These are phyloP conservation scores for Gymnosoma rotundatum DNA, from an alignment of 2,888 invertebrate species.

Conservation along the genomic window DNA sequence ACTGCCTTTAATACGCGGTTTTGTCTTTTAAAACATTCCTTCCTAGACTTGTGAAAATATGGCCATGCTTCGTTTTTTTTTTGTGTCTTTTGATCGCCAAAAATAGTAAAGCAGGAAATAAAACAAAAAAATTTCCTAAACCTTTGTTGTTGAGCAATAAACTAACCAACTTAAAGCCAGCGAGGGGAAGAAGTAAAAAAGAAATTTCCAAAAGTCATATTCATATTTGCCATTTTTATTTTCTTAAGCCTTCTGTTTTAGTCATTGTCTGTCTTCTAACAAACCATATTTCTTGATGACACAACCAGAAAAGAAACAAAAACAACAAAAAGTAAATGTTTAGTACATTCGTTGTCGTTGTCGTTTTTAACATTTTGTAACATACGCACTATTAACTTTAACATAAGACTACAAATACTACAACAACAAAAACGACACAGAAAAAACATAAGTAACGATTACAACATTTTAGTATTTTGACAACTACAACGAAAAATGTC, in stretches of 20 bases:
- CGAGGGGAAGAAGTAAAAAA: not conserved
- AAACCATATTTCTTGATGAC: slow-evolving; percentile 14
- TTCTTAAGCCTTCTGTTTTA: slow-evolving; percentile 21
- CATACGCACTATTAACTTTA: slow-evolving; percentile 66
- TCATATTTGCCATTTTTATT: slow-evolving; percentile 40
- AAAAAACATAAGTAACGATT: slow-evolving; percentile 37
- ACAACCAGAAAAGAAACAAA: not conserved
- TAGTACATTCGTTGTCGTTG: not conserved
- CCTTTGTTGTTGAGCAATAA: slow-evolving; percentile 47
- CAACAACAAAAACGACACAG: slow-evolving; percentile 17
- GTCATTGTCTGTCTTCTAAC: slow-evolving; percentile 18
- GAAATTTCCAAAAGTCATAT: slow-evolving; percentile 37
- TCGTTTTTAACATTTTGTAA: slow-evolving; percentile 28
- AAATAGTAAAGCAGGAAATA: slow-evolving; percentile 66
- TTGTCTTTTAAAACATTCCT: slow-evolving; percentile 13
- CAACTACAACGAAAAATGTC: slow-evolving; percentile 68
- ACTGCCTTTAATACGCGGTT: not conserved
- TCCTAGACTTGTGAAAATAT: slow-evolving; percentile 21
- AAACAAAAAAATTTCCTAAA: slow-evolving; percentile 27
- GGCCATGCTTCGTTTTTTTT: slow-evolving; percentile 6
- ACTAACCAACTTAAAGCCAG: not conserved
- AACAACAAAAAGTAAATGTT: not conserved
- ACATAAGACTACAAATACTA: slow-evolving; percentile 29
- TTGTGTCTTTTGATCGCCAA: slow-evolving; percentile 30
- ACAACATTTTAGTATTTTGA: slow-evolving; percentile 62